Base-by-base conservation (phyloP, 2,888 invertebrate species). In the Neuroscelio doddi region DNA sequence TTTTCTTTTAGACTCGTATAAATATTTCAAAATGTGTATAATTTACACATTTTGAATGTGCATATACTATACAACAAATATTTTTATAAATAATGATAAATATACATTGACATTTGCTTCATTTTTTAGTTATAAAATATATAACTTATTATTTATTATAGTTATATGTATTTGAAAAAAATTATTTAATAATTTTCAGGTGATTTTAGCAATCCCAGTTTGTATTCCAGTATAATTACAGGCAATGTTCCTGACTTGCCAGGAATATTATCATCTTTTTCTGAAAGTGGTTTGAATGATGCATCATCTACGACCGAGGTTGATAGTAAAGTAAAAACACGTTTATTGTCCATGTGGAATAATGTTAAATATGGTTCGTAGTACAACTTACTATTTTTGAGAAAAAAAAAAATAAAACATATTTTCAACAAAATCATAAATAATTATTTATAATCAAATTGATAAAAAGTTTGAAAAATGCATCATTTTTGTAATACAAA, bases 331-430 rank as follows among this genome's bases (percentile, higher is more conserved):
- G 90, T 95, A 70, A 95, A 95, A 84, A 92, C 93, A 17, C 91
- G 92, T 68, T 84, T 96, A 47, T 85, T 94, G 77, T 93, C 94
- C 32, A 93, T 95, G 90, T 95, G 95, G 95, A 95, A 95, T 84
- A 95, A 95, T 85, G 91, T 96, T 59, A 95, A 94, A 86, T 95
- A 94, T 85, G 95, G 92, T 87, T 85, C 80, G 86, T 80, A 59
- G 44, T 17, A 57, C 26, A n/a, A 38, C 38, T 34, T 44, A n/a
- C n/a, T n/a, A n/a, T n/a, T 30, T 52, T 5, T 12, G 10, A 5
- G 27, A 21, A 9, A 7, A 10, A 8, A 16, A 7, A 12, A 10
- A 14, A 44, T 26, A 44, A 26, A 26, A 8, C 10, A 1, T 2
- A 1, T 24, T 8, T 9, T 1, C 14, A 21, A 12, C 14, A 30